Base-by-base conservation (phyloP, 2,797 vertebrate species). In the Sebastes nivosus region DNA sequence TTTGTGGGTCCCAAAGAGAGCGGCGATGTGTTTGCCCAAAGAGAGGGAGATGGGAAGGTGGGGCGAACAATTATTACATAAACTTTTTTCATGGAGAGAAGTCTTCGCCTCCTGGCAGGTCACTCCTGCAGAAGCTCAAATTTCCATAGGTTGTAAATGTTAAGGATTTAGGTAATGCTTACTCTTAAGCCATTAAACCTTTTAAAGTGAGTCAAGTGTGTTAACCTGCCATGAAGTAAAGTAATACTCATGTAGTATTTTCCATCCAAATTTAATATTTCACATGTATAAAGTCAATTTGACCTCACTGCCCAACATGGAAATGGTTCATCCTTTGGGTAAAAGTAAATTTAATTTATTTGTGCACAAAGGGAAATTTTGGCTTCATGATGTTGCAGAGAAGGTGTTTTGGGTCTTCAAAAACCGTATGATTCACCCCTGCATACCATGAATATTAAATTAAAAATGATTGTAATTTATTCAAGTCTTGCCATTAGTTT, bases 1-100 rank as follows among this genome's bases (percentile, higher is more conserved):
- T 89, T 80, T 79, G 79, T 84, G 71, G 67, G 72, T 82, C 77
- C 79, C 67, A 64, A 67, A 79, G 80, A 70, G 74, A 84, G 82
- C 12, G 3, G 38, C 24, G 3, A 80, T 82, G 74, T 64, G 75
- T 73, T 79, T 75, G 32, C 57, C 52, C 76, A 80, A 58, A 79
- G 79, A 81, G 75, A 66, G 42, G 42, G 70, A 34, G 72, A 55
- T 2, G 16, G 27, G 76, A 22, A 4, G 59, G 52, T 9, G 59
- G 16, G 50, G 8, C 9, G 8, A 16, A 52, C 50, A n/a, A 52
- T 70, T 32, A 25, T 67, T 34, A 67, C 30, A 68, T 74, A 63
- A 83, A 29, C n/a, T 14, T 36, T 71, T 78, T 72, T 75, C 61
- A 75, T 13, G 29, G 30, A 71, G 14, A 65, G 71, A 67, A 8